Percentiles rank a stretch among this genome's conserved stretches.
Conservation (phyloP, 2,113 vertebrate species). For the Potamarius usumacintae region DNA sequence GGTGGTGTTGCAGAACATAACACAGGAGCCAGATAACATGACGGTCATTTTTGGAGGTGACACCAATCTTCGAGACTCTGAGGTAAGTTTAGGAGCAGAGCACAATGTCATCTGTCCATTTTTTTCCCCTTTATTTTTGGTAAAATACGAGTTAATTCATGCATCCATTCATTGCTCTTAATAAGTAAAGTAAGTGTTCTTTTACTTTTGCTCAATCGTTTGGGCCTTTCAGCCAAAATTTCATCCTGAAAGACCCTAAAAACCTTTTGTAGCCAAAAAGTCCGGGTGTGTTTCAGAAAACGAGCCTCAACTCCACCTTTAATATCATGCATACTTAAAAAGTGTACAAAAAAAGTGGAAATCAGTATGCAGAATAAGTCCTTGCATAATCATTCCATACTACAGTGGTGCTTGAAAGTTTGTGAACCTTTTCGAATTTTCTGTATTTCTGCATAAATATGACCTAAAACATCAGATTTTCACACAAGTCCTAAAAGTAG, state of each 20-base stretch:
- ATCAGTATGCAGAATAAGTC: not conserved
- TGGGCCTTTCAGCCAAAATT: not conserved
- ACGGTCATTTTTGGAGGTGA: slow-evolving; percentile 92
- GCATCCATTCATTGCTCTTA: not conserved
- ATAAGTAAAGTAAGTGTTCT: not conserved
- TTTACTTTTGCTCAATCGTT: not conserved
- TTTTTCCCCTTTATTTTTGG: not conserved
- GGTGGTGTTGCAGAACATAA: slow-evolving; percentile 76
- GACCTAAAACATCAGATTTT: too few species aligned
- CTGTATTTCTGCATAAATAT: too few species aligned
- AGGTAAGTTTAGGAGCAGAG: slow-evolving; percentile 72
- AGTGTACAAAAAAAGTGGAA: too few species aligned
- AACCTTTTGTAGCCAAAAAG: not conserved
- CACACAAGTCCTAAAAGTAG: too few species aligned
- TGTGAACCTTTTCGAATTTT: too few species aligned
- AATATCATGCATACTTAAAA: not conserved
- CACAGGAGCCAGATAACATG: slow-evolving; percentile 71
- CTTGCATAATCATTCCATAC: not conserved
- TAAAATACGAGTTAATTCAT: not conserved
- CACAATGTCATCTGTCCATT: not conserved
- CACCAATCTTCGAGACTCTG: slow-evolving; percentile 89
- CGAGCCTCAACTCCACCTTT: not conserved
- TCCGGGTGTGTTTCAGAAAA: too few species aligned
- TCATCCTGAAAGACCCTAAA: not conserved
- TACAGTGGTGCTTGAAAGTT: not conserved